Percentiles rank a stretch among this genome's conserved stretches.
Evolutionary conservation across 2,113 vertebrate species (phyloP).

Genomic region (Aythya baeri): DNA sequence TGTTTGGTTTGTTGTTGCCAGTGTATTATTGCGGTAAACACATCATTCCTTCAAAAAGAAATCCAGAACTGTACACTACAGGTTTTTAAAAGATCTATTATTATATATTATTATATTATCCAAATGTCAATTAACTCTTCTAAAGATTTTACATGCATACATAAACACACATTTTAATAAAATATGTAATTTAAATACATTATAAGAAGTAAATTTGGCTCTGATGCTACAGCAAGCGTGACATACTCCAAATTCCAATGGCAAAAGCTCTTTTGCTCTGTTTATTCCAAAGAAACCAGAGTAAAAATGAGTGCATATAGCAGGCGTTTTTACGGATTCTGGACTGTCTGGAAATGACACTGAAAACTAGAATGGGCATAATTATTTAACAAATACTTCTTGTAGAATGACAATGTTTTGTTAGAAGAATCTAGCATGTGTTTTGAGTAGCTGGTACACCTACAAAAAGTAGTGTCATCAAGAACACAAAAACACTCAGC

Average conservation of each 20-base stretch:
- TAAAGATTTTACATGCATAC: not conserved
- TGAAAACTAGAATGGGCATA: not conserved
- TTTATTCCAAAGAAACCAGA: not conserved
- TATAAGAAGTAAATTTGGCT: not conserved
- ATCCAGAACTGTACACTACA: not conserved
- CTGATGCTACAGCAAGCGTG: not conserved
- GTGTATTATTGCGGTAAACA: too few relatives aligned
- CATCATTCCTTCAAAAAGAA: too few relatives aligned
- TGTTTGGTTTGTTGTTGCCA: not conserved
- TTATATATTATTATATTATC: not conserved
- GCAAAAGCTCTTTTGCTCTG: not conserved
- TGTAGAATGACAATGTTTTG: not conserved
- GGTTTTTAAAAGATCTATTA: not conserved
- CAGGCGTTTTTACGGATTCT: not conserved
- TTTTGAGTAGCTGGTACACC: not conserved
- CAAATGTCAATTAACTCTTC: not conserved
- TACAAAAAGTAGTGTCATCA: not conserved
- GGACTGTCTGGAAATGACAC: not conserved
- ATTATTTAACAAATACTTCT: not conserved
- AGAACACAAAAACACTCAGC: not conserved
- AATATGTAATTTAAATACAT: not conserved
- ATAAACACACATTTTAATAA: not conserved
- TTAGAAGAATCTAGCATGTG: not conserved
- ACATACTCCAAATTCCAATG: not conserved
- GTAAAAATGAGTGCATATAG: not conserved